Conservation (phyloP, 2,113 vertebrate genomes). For the Isurus oxyrinchus region DNA sequence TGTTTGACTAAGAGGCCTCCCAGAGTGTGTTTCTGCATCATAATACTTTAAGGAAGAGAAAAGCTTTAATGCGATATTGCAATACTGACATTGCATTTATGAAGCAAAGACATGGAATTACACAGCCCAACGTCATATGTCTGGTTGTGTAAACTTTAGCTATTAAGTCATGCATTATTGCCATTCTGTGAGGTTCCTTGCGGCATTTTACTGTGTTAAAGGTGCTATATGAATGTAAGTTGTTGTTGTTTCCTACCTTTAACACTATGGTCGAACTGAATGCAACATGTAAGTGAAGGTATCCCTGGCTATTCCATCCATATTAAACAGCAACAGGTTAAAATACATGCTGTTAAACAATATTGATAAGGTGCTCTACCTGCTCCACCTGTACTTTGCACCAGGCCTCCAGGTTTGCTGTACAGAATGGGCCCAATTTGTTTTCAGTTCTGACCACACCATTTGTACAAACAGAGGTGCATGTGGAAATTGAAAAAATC, state of each 20-base stretch:
- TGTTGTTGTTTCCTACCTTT: background rate
- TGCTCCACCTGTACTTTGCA: background rate
- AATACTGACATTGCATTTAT: background rate
- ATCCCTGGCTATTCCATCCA: background rate
- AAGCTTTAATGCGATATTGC: background rate
- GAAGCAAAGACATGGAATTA: background rate
- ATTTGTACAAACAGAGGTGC: too few species aligned
- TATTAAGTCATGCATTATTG: background rate
- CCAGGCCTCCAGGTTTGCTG: background rate
- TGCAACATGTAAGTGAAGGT: background rate
- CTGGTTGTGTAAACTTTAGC: background rate
- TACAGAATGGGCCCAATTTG: background rate
- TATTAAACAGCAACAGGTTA: background rate
- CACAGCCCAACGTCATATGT: background rate
- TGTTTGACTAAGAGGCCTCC: too few species aligned
- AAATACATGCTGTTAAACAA: background rate
- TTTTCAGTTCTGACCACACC: too few species aligned
- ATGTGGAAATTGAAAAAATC: too few species aligned
- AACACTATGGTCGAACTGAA: background rate
- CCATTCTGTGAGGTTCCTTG: too few species aligned
- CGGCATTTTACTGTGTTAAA: too few species aligned
- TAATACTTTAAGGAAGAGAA: background rate
- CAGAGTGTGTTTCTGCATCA: too few species aligned
- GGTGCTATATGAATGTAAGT: too few species aligned
- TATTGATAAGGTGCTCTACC: background rate